These are phyloP conservation scores for Conus betulinus DNA, from an alignment of 1,140 invertebrate genomes.

Conservation along the genomic window DNA sequence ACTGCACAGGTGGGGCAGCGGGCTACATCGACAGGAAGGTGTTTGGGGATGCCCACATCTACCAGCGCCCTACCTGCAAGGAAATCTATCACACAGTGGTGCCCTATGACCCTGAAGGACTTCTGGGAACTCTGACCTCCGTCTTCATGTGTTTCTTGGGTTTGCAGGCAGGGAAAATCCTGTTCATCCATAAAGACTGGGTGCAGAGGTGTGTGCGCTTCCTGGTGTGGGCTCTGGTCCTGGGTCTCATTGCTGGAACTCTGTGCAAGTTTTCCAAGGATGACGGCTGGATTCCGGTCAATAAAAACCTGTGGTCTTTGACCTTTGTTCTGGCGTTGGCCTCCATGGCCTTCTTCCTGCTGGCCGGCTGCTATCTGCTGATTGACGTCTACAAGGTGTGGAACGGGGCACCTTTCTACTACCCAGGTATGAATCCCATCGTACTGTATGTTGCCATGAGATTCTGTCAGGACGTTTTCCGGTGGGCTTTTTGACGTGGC, in stretches of 20 bases:
- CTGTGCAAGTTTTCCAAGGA: slow-evolving; percentile 87
- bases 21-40: slow-evolving; percentile 87
- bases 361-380: slow-evolving; percentile 85
- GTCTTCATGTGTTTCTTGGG: slow-evolving; percentile 84
- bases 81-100: slow-evolving; percentile 82
- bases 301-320: slow-evolving; percentile 94
- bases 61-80: slow-evolving; percentile 83
- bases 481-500: slow-evolving; percentile 82
- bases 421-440: slow-evolving; percentile 89
- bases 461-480: slow-evolving; percentile 86
- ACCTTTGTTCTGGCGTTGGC: slow-evolving; percentile 90
- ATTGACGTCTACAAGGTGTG: slow-evolving; percentile 88
- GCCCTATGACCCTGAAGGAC: slow-evolving; percentile 92
- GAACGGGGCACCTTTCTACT: slow-evolving; percentile 91
- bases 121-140: slow-evolving; percentile 80
- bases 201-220: slow-evolving; percentile 73
- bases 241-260: slow-evolving; percentile 82
- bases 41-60: slow-evolving; percentile 86
- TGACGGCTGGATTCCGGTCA: slow-evolving; percentile 88
- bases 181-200: slow-evolving; percentile 81
- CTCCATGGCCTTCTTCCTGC: slow-evolving; percentile 83
- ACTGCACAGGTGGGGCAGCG: slow-evolving; percentile 91
- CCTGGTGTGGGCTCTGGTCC: slow-evolving; percentile 29
- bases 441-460: slow-evolving; percentile 89
- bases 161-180: slow-evolving; percentile 88